Evolutionary conservation across 2,888 invertebrate species (phyloP), one percentile per base, ranked within the genome.

Genomic region (Agrochola circellaris): DNA sequence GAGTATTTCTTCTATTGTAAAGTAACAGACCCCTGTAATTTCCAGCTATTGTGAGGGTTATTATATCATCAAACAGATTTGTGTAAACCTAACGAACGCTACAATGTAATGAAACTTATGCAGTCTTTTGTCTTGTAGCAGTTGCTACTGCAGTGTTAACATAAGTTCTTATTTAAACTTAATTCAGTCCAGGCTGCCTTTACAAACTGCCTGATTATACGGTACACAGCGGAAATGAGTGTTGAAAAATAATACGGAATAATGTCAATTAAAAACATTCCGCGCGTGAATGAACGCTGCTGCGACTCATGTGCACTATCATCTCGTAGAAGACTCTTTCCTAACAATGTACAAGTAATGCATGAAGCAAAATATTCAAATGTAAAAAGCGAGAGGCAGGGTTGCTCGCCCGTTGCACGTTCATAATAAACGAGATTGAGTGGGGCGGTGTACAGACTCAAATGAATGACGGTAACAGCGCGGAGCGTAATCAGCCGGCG

Each of bases 361-460:
- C 88, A 93, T 88, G 88, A 83, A 92, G 90, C 91, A 88, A 93
- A 95, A 95, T 94, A 94, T 94, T 93, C 92, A 93, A 93, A 94
- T 95, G 92, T 93, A 92, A 95, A 94, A 94, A 93, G 91, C 91
- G 91, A 91, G 93, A 91, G 92, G 92, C 92, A 90, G 92, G 90
- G 88, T 82, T 89, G 89, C 87, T 88, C 87, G 92, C 90, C 89
- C 90, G 93, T 87, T 94, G 94, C 94, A 93, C 93, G 95, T 94
- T 94, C 94, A 94, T 96, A 95, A 96, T 96, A 94, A 95, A 96
- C 94, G 94, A 95, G 95, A 95, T 95, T 95, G 96, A 96, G 95
- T 94, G 93, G 94, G 94, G 94, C 93, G 93, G 92, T 91, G 94
- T 91, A 89, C 92, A 93, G 93, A 93, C 93, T 92, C 93, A 95